A percentile compares a stretch with the other conserved stretches of the same genome.
Conservation (phyloP, 2,797 vertebrate genomes). For the Propithecus perrieri region DNA sequence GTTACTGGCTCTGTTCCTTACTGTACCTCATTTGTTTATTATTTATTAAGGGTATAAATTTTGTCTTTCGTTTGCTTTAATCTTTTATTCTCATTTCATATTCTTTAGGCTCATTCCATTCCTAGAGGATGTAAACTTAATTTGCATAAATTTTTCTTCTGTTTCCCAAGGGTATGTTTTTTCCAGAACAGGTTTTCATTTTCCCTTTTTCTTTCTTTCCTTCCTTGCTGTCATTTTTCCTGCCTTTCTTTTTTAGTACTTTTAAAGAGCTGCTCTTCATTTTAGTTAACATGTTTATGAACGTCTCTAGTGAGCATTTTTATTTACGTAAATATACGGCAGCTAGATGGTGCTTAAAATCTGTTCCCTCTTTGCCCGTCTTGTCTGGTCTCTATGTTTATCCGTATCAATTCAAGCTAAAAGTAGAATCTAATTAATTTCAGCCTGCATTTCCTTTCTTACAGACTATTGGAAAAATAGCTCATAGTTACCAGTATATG, state of each 20-base stretch:
- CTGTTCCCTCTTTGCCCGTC: not conserved
- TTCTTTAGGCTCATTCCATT: not conserved
- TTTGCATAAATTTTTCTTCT: not conserved
- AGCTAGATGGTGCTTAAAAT: not conserved
- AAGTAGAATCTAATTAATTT: not conserved
- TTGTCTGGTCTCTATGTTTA: not conserved
- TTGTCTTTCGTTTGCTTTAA: not conserved
- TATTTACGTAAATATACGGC: not conserved
- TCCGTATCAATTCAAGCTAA: not conserved
- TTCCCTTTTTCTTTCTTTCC: not conserved
- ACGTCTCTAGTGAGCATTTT: not conserved
- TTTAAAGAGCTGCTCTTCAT: not conserved
- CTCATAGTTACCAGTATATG: not conserved
- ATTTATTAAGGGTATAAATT: not conserved
- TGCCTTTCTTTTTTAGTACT: not conserved
- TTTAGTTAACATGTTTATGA: not conserved
- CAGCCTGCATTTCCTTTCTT: not conserved
- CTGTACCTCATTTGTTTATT: not conserved
- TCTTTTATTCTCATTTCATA: not conserved
- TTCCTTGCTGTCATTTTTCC: not conserved
- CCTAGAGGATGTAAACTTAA: not conserved
- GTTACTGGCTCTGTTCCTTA: not conserved
- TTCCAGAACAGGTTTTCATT: not conserved
- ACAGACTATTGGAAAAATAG: not conserved
- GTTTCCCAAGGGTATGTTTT: not conserved